Evolutionary conservation across 2,113 vertebrate genomes (phyloP), one percentile per base, ranked within the genome.

Genomic region (Varanus salvator): DNA sequence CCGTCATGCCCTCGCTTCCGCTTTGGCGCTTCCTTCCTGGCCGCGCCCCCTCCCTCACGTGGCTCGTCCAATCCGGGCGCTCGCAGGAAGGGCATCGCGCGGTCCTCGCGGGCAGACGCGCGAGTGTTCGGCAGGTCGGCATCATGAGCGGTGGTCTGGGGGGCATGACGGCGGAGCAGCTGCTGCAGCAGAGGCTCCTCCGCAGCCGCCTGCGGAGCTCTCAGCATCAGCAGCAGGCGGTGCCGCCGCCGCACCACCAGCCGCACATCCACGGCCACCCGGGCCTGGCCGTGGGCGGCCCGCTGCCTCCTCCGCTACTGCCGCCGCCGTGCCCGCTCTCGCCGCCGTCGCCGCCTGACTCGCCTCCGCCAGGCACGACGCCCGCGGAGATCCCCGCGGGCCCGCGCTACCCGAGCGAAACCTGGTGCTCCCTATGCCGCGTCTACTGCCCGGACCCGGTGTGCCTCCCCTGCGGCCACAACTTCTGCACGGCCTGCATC

Each of bases 401-500:
- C 14, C 88, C 88, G 21, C 85, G 77, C 68, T 76, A 31, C 48
- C 71, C 87, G 8, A 88, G 91, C 80, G 92, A 93, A 38, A 84
- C 85, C 2, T 85, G 87, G 38, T 93, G 92, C 69, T 90, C 92
- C 17, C 52, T 93, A 23, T 93, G 92, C 75, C 84, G 87, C 81
- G 86, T 87, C 44, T 83, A 89, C 50, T 91, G 82, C 90, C 34
- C 72, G 72, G 92, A 93, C 4, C 90, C 92, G 0, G 81, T 87
- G 54, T 89, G 87, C 80, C 82, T 93, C 3, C 90, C 82, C 1
- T 93, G 92, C 17, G 90, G 90, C 9, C 90, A 91, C 72, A 91
- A 87, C 50, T 91, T 80, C 80, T 91, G 90, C 86, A 80, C 87
- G 9, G 80, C 27, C 87, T 92, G 91, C 91, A 92, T 92, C 84